Evolutionary conservation across 2,113 vertebrate species (phyloP).

Genomic region (Boulengeromyrus knoepffleri): DNA sequence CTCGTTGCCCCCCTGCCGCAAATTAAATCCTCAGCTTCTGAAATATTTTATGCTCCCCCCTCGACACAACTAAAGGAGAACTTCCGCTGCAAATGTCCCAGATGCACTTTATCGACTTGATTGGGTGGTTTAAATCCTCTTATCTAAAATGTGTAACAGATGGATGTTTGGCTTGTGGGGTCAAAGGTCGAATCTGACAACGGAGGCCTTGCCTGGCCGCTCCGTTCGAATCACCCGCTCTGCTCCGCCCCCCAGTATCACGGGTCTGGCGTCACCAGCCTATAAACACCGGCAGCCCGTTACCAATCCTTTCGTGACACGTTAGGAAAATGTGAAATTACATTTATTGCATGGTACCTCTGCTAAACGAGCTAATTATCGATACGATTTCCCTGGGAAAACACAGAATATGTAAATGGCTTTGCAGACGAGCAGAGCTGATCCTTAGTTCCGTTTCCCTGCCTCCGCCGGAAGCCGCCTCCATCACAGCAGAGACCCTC

Average conservation of each 20-base stretch:
- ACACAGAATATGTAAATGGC: background rate
- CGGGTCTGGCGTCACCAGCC: background rate
- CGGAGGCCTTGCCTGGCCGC: background rate
- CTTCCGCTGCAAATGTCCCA: background rate
- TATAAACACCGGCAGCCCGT: background rate
- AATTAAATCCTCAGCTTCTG: background rate
- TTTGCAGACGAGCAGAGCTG: background rate
- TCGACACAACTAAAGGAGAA: background rate
- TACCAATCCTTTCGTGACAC: background rate
- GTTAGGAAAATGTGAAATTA: background rate
- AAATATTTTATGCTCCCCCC: background rate
- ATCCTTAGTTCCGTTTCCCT: background rate
- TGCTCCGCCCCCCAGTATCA: background rate
- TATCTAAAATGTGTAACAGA: background rate
- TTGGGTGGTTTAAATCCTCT: background rate
- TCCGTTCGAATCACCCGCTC: background rate
- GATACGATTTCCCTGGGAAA: background rate
- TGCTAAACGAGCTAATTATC: background rate
- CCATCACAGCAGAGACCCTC: background rate
- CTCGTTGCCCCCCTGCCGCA: background rate
- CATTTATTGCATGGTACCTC: background rate
- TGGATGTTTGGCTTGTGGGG: background rate
- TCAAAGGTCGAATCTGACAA: background rate
- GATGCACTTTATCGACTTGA: background rate
- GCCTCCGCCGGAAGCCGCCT: background rate